Evolutionary conservation across 2,797 vertebrate genomes (phyloP).

Genomic region (Phyllotis vaccarum): DNA sequence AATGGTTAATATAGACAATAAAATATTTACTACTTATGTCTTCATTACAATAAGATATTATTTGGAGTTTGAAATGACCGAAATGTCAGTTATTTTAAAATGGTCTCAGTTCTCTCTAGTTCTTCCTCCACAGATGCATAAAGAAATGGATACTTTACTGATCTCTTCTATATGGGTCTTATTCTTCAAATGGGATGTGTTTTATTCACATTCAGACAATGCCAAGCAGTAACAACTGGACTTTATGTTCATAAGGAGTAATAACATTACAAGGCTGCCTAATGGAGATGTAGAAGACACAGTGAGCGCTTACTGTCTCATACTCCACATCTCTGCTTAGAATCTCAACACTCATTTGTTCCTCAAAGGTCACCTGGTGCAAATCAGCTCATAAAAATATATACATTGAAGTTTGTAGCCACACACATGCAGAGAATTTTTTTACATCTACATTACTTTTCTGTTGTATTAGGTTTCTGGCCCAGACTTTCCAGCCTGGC

Average conservation of each 20-base stretch:
- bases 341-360: neutral
- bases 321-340: neutral
- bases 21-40: neutral
- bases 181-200: neutral
- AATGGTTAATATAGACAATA: constrained; percentile 3
- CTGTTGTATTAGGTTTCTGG: too few relatives aligned
- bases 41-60: neutral
- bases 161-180: neutral
- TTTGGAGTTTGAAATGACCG: neutral
- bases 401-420: neutral
- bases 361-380: neutral
- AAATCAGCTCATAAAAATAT: neutral
- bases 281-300: neutral
- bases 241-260: neutral
- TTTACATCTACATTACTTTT: neutral
- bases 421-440: neutral
- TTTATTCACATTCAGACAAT: neutral
- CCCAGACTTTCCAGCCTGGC: too few relatives aligned
- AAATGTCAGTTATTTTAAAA: too few relatives aligned
- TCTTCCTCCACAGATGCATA: neutral
- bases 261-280: neutral
- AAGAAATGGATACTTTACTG: neutral
- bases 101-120: neutral
- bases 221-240: neutral
- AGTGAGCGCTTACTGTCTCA: neutral